phyloP scores from a whole-genome alignment of 1,140 invertebrate species.

The Polypedilum vanderplanki region DNA sequence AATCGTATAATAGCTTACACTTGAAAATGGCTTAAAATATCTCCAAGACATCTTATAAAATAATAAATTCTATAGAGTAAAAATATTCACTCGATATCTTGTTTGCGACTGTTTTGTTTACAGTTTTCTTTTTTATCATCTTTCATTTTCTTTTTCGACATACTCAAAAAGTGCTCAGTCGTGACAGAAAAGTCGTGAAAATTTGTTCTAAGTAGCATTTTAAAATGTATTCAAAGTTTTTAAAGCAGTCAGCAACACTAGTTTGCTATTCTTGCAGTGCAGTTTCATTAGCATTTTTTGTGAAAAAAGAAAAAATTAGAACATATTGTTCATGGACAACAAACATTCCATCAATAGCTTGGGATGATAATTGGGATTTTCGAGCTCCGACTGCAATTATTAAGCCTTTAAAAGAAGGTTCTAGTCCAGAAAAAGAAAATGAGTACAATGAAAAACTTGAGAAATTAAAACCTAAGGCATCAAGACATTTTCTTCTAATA shows the following conservation, averaged over 20 bases:
- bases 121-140: not conserved
- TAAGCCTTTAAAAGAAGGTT: constrained; percentile 49
- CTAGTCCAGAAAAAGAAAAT: constrained; percentile 54
- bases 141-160: not conserved
- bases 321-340: constrained; percentile 53
- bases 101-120: not conserved
- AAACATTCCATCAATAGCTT: constrained; percentile 50
- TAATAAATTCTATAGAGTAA: not conserved
- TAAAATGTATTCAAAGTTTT: not conserved
- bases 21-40: constrained; percentile 27
- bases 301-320: not conserved
- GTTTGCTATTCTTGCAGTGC: not conserved
- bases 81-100: not conserved
- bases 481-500: constrained; percentile 81
- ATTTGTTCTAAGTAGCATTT: not conserved
- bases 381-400: constrained; percentile 65
- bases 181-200: not conserved
- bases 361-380: constrained; percentile 86
- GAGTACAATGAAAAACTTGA: constrained; percentile 55
- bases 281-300: not conserved
- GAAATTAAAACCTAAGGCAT: constrained; percentile 59
- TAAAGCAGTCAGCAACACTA: not conserved
- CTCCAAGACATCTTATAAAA: not conserved
- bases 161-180: not conserved
- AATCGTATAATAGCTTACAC: not conserved